These are phyloP conservation scores for Heliconius hortense DNA, from an alignment of 2,888 invertebrate species.

Conservation along the genomic window DNA sequence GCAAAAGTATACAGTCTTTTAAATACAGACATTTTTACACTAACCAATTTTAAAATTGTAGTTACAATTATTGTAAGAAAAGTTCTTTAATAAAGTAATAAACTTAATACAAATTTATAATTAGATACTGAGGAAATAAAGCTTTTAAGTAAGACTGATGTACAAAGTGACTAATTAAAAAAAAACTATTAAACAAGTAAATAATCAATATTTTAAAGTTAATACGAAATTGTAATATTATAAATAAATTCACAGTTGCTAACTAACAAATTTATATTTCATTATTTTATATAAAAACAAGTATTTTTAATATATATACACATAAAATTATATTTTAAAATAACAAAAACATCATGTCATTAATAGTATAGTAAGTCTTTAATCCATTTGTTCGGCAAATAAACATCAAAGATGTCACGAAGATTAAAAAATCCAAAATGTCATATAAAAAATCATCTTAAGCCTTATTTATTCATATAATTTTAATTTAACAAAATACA, in stretches of 20 bases:
- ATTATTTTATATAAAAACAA: no score
- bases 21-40: neutral
- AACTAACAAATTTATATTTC: no score
- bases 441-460: neutral
- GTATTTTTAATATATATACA: no score
- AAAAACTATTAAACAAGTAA: neutral
- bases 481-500: neutral
- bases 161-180: conserved; percentile 2
- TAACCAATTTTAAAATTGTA: neutral
- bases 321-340: no score
- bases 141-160: conserved; percentile 6
- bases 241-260: neutral
- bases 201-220: neutral
- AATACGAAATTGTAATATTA: neutral
- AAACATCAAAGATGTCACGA: no score
- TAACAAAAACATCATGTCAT: no score
- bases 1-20: conserved; percentile 45
- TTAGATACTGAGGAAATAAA: conserved; percentile 16
- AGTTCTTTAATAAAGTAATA: neutral
- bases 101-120: neutral
- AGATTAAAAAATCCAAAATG: neutral
- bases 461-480: neutral
- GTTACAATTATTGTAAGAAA: conserved; percentile 1
- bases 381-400: no score
- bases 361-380: no score